Evolutionary conservation across 2,797 vertebrate genomes (phyloP), one percentile per base, ranked within the genome.

Genomic region (Oreochromis mossambicus): DNA sequence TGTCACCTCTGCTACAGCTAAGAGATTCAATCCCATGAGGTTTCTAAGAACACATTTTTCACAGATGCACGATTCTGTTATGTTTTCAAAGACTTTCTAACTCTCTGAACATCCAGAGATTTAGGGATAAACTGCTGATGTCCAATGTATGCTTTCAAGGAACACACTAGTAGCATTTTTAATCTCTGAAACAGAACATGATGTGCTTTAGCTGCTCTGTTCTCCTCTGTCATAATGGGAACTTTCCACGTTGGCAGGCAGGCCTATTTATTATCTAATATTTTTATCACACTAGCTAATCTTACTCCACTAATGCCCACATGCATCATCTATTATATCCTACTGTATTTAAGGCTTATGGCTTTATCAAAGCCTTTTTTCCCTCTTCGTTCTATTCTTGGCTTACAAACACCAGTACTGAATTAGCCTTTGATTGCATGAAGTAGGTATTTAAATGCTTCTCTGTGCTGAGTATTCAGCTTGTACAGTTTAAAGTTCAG

Each of bases 221-320:
- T 90, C 76, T 80, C 75, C 80, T 81, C 58, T 4, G 4, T 82
- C 78, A 84, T 83, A 58, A 89, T 8, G 15, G 56, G 17, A 76
- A 76, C 77, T 83, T 88, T 89, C 51, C 15, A 82, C 77, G 32
- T 86, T 84, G 83, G 82, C 77, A 88, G 70, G 38, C 73, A 51
- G 75, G 38, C 81, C 80, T 83, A 85, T 89, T 89, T 91, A 91
- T 87, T 82, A 88, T 90, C 87, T 89, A 81, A 91, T 83, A 85
- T 93, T 13, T 48, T 86, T 84, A 92, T 84, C 88, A 86, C 56
- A 61, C 34, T 86, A 87, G 78, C 86, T 92, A 87, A 93, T 95
- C 92, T 91, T 54, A 78, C 87, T 89, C 70, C 56, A 77, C 89
- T 91, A 91, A 92, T 91, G 87, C 90, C 55, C 77, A 2, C 79